Evolutionary conservation across 2,797 vertebrate species (phyloP), one percentile per base, ranked within the genome.

Genomic region (Parauchenoglanis punctatus): DNA sequence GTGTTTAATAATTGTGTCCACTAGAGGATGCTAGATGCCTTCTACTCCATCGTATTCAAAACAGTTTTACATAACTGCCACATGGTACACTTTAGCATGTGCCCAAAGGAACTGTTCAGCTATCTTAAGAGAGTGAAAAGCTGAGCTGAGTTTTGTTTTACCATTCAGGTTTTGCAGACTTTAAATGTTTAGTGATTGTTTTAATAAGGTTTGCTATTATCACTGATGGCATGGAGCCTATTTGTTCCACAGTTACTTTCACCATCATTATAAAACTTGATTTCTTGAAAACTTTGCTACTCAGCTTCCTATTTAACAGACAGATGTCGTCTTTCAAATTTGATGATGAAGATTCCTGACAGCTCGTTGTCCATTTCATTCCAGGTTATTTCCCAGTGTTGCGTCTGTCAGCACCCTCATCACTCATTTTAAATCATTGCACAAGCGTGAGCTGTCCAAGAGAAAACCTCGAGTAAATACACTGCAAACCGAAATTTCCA

Each of bases 21-120:
- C 84, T 82, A 88, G 87, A 68, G 78, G 78, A 13, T 54, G 44
- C 67, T 52, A 81, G 13, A 81, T 28, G 56, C 77, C 44, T 85
- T 81, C 25, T 44, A 23, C n/a, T 80, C 7, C 6, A 17, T 20
- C 4, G 8, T 81, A 28, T 81, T 72, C 20, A 11, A 18, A 35
- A 17, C 1, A 54, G n/a, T 23, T 81, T 31, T 49, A 28, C 1
- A 70, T 49, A 25, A 59, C 54, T 49, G 25, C 6, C 40, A 65
- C 25, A 67, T 52, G 7, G 10, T 61, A 63, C 7, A 49, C 44
- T 31, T 49, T 2, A 58, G 54, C 28, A 78, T 54, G 46, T 67
- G 17, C n/a, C n/a, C 17, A 68, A 54, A 84, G 2, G 17, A 15
- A 58, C 12, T 6, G 15, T 31, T 49, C 40, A n/a, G 23, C n/a